phyloP scores from a whole-genome alignment of 2,113 vertebrate genomes.

The sheep (Ovis aries) region ARS-UI_Ramb_v3.0 NC_056055.1:186308501-186309000 shows the following conservation, averaged over 20 bases:
- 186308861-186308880: not conserved
- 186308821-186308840: not conserved
- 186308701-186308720: not conserved
- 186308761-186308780: not conserved
- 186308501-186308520: not conserved
- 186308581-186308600: not conserved
- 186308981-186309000: fast-evolving
- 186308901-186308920: not conserved
- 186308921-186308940: fast-evolving
- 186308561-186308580: not conserved
- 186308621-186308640: not conserved
- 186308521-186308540: not conserved
- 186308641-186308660: not conserved
- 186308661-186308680: not conserved
- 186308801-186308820: not conserved
- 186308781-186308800: not conserved
- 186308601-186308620: not conserved
- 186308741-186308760: not conserved
- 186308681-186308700: not conserved
- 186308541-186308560: not conserved
- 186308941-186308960: fast-evolving
- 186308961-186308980: fast-evolving
- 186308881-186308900: not conserved
- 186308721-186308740: not conserved
- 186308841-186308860: not conserved